Base-by-base conservation (phyloP, 2,797 vertebrate genomes). In the Nyctalus aviator region DNA sequence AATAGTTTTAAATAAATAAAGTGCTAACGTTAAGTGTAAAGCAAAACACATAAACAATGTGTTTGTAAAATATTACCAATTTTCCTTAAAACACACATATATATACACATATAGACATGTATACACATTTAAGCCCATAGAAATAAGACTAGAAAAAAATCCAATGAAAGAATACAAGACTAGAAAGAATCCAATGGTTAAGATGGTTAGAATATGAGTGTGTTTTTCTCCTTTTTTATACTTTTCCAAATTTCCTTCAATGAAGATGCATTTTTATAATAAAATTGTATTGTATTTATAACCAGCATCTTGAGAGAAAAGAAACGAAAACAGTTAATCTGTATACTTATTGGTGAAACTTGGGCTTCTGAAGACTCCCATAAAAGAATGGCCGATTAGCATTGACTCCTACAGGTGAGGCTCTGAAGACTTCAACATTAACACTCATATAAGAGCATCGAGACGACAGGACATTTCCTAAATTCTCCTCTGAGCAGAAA, bases 1-100 rank as follows among this genome's bases (percentile, higher is more conserved):
- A 15, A 68, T 48, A 48, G 15, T 48, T 48, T 48, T 48, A 48
- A 48, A 48, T 48, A 48, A 48, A 21, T 20, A 21, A 94, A 44
- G 21, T 35, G 37, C 30, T 89, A 15, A 15, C 3, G 0, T 68
- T 84, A 68, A 77, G 10, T 46, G 18, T 32, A 88, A 90, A 77
- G 57, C 25, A 93, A 30, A 75, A 30, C 37, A 44, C 2, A 35
- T 50, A 46, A 73, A 11, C 2, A 68, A 1, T 48, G 3, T 50
- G 17, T 64, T 71, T 83, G 50, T 48, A 88, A 25, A 72, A 32
- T 85, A 78, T 78, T 78, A 12, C n/a, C 17, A 90, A 18, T 91
- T 86, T 87, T 93, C 10, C 11, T 91, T 84, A 94, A 95, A 90
- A 85, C 32, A 53, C 6, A 55, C 15, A 53, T 44, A 8, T 32